Evolutionary conservation across 2,888 invertebrate species (phyloP), one percentile per base, ranked within the genome.

Genomic region (Limnephilus lunatus): DNA sequence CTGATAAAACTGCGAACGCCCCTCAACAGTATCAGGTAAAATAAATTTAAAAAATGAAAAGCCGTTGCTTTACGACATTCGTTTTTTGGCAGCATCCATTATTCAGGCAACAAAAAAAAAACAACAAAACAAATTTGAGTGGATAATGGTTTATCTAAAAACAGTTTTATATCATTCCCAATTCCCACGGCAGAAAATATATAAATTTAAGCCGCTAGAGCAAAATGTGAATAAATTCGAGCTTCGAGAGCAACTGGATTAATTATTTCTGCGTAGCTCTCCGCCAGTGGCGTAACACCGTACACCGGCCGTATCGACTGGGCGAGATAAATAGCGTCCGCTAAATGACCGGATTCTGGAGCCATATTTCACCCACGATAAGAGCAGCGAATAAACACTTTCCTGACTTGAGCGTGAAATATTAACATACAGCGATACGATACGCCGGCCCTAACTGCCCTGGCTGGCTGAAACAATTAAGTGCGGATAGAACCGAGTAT

Each of bases 321-420:
- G 91, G 88, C 44, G 87, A 91, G 92, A 89, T 91, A 89, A 89
- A 89, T 92, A 81, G 92, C 91, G 91, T 39, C 81, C 92, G 89
- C 93, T 82, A 92, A 93, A 93, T 93, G 93, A 93, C 93, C 93
- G 93, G 93, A 93, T 93, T 92, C 91, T 39, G 81, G 86, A 82
- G 86, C 93, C 93, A 93, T 93, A 93, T 93, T 93, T 93, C 93
- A 93, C 92, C 92, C 81, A 89, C 91, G 93, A 93, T 93, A 93
- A 93, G 92, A 85, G 86, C 82, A 85, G 19, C 90, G 93, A 91
- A 91, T 93, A 87, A 93, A 93, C 91, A 92, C 85, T 85, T 87
- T 81, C 91, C 85, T 39, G 91, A 81, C 92, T 88, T 83, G 85
- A 53, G 86, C 92, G 90, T 89, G 89, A 81, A 92, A 91, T 92